Percentiles rank a stretch among this genome's conserved stretches.
Conservation (phyloP, 2,888 invertebrate species). For the Cosmorhoe ocellata region DNA sequence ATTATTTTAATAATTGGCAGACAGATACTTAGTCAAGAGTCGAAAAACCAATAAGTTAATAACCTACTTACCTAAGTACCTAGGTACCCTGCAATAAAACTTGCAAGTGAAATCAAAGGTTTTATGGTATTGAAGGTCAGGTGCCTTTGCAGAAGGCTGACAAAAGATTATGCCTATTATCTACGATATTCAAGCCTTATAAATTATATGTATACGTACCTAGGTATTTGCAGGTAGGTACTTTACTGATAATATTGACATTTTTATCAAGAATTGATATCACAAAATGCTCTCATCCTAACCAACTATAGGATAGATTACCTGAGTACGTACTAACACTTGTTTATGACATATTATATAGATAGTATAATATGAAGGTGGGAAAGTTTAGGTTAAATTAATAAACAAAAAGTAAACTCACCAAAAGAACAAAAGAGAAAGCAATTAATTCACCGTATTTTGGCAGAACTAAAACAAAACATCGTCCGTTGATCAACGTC, state of each 20-base stretch:
- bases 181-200: no score
- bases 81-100: not conserved
- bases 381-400: no score
- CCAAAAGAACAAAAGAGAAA: conserved; percentile 32
- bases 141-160: not conserved
- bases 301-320: no score
- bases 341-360: no score
- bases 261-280: conserved; percentile 19
- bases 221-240: no score
- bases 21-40: no score
- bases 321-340: no score
- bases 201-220: no score
- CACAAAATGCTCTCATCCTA: not conserved
- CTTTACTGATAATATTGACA: conserved; percentile 9
- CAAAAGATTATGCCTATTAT: not conserved
- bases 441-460: conserved; percentile 42
- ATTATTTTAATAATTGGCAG: no score
- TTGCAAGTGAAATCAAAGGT: conserved; percentile 1
- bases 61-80: not conserved
- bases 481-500: conserved; percentile 61
- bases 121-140: not conserved
- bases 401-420: conserved; percentile 32
- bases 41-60: not conserved
- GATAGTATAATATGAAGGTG: no score
- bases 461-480: conserved; percentile 60